A percentile compares a stretch with the other conserved stretches of the same genome.
Conservation (phyloP, 2,113 vertebrate genomes). For the Condylura cristata region DNA sequence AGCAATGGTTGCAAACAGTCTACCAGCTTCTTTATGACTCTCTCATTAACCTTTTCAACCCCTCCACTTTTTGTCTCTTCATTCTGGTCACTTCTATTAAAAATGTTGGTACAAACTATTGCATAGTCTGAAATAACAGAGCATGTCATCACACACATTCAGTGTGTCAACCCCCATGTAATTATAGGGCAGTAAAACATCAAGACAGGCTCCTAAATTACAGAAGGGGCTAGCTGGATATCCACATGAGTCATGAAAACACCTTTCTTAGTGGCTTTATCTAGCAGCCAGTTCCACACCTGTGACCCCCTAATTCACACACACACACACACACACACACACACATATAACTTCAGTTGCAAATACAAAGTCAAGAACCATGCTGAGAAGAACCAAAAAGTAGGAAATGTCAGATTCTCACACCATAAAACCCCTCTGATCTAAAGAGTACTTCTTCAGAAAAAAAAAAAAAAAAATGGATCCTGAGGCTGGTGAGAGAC, state of each 20-base stretch:
- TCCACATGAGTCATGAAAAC: background rate
- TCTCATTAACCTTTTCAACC: slow-evolving; percentile 73
- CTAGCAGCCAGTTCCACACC: background rate
- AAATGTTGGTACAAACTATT: slow-evolving; percentile 32
- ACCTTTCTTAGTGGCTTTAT: background rate
- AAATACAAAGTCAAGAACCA: background rate
- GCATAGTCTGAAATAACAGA: slow-evolving; percentile 3
- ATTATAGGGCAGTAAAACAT: background rate
- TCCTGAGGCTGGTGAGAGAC: background rate
- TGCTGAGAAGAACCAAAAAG: background rate
- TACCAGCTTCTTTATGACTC: slow-evolving; percentile 33
- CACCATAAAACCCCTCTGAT: background rate
- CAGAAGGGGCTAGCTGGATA: background rate
- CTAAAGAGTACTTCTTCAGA: background rate
- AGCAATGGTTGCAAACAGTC: slow-evolving; percentile 43
- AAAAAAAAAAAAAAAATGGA: background rate
- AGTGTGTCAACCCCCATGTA: background rate
- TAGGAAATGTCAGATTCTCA: background rate
- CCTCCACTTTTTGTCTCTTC: slow-evolving; percentile 9
- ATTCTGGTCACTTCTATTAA: slow-evolving; percentile 28
- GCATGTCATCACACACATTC: background rate
- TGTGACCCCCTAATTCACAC: background rate
- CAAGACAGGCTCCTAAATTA: background rate
- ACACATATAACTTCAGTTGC: background rate
- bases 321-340: background rate